Evolutionary conservation across 2,113 vertebrate genomes (phyloP).

Genomic region (Pygoscelis antarcticus): DNA sequence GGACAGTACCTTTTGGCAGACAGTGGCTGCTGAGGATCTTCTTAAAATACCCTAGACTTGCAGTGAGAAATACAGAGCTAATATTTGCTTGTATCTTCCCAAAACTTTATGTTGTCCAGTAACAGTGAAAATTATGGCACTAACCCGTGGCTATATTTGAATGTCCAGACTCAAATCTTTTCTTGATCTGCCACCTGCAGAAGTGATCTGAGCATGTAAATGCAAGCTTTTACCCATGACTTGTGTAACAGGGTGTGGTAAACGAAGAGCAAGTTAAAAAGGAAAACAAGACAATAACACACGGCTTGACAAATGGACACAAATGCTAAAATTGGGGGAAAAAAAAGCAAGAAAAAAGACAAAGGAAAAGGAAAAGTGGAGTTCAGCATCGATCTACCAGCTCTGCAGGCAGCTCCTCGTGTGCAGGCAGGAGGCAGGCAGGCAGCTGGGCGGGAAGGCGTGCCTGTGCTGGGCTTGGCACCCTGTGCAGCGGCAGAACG

Average conservation of each 20-base stretch:
- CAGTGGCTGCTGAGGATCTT: not conserved
- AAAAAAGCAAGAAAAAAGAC: not conserved
- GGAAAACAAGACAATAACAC: not conserved
- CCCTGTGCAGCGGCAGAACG: rapidly evolving
- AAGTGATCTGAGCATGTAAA: not conserved
- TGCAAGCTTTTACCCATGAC: too few species aligned
- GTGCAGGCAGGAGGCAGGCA: too few species aligned
- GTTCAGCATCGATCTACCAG: not conserved
- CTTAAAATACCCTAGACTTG: not conserved
- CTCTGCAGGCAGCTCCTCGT: too few species aligned
- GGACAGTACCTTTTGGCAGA: not conserved
- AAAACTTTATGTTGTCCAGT: not conserved
- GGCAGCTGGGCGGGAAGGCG: rapidly evolving
- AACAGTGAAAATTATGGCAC: not conserved
- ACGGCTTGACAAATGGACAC: not conserved
- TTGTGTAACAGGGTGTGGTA: too few species aligned
- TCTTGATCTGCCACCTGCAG: not conserved
- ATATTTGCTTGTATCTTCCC: not conserved
- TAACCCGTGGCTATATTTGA: not conserved
- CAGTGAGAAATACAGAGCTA: not conserved
- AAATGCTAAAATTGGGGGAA: not conserved
- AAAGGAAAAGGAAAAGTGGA: not conserved
- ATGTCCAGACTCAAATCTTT: not conserved
- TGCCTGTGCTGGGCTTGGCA: not conserved
- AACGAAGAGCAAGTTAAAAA: not conserved